A percentile compares a stretch with the other conserved stretches of the same genome.
phyloP scores from a whole-genome alignment of 2,113 vertebrate genomes.

The Xenopus tropicalis region DNA sequence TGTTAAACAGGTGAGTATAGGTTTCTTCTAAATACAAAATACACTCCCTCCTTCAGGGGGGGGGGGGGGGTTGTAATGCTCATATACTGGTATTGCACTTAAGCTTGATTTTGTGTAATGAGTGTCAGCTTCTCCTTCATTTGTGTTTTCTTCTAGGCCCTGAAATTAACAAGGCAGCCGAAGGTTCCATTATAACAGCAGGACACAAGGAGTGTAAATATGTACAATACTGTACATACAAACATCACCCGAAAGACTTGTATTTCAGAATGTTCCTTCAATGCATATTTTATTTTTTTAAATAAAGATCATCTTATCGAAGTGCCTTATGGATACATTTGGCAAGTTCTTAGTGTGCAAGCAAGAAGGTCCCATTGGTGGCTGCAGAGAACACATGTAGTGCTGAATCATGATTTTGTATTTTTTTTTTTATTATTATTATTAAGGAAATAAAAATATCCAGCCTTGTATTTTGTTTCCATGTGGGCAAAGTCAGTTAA shows the following conservation, averaged over 20 bases:
- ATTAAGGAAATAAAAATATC: conserved; percentile 37
- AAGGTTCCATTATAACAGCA: conserved; percentile 71
- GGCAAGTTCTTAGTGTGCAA: conserved; percentile 55
- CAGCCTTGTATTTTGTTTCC: neutral
- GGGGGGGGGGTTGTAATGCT: no score
- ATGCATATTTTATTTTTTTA: conserved; percentile 79
- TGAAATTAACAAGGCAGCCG: conserved; percentile 74
- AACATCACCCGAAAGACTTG: conserved; percentile 54
- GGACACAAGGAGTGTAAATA: conserved; percentile 56
- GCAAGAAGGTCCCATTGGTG: conserved; percentile 56
- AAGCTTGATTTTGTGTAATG: no score
- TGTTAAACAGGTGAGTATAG: no score
- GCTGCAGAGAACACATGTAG: conserved; percentile 18
- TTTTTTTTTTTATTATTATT: conserved; percentile 45
- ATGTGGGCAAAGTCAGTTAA: neutral
- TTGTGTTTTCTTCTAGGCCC: conserved; percentile 60
- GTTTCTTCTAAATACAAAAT: no score
- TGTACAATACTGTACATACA: conserved; percentile 62
- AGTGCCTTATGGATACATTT: conserved; percentile 75
- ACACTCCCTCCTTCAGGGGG: no score
- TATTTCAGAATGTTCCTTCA: conserved; percentile 64
- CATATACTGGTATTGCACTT: no score
- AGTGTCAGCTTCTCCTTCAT: no score
- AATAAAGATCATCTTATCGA: conserved; percentile 58
- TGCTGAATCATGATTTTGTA: conserved; percentile 51